Conservation (phyloP, 2,113 vertebrate genomes). For the Uria lomvia region DNA sequence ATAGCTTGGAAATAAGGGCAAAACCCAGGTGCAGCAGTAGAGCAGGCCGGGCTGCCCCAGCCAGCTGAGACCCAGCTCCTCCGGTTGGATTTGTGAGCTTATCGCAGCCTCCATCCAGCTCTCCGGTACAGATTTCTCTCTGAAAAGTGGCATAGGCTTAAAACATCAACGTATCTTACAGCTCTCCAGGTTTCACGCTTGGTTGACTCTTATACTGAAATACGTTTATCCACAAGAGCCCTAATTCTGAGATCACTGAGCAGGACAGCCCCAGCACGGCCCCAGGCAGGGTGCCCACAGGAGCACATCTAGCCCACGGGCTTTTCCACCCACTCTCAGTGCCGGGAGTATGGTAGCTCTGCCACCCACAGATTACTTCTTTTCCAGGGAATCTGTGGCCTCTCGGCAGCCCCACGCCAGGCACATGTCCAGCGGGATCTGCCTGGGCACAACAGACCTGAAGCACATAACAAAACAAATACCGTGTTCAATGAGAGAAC, state of each 20-base stretch:
- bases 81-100: neutral
- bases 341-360: accelerated
- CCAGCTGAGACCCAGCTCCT: neutral
- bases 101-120: neutral
- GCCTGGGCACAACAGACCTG: neutral
- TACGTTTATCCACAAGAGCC: neutral
- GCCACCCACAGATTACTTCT: neutral
- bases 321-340: accelerated
- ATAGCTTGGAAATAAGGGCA: neutral
- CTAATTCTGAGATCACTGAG: accelerated
- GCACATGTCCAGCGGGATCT: accelerated
- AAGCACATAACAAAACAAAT: neutral
- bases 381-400: neutral
- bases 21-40: neutral
- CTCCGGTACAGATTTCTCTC: neutral
- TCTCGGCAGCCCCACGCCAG: neutral
- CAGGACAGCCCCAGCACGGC: neutral
- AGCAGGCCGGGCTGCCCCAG: neutral
- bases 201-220: neutral
- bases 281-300: accelerated
- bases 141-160: neutral
- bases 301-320: neutral
- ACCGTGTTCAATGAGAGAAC: accelerated
- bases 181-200: neutral
- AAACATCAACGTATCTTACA: accelerated